Base-by-base conservation (phyloP, 2,888 invertebrate genomes). In the Dasysyrphus tricinctus region DNA sequence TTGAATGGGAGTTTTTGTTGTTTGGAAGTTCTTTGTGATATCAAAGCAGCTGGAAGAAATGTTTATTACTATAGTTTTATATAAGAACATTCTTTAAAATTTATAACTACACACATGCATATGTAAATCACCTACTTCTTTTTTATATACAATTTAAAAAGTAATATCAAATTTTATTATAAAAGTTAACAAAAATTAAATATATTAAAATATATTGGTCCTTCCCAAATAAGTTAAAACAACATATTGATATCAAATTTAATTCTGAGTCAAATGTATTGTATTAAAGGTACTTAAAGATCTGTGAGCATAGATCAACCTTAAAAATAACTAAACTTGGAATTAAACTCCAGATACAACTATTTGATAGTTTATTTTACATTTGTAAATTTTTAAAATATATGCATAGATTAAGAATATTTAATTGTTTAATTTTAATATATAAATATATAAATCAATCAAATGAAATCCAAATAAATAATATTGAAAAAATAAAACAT, bases 401-500 rank as follows among this genome's bases (percentile, higher is more conserved):
- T 69, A 69, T 67, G 14, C 51, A 8, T 75, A 75, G 34, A 75
- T 16, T 54, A 24, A 67, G 67, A 49, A 61, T 75, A 80, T 75
- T 80, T 75, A 80, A 80, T 67, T 79, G 37, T 47, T 73, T 57
- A 51, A 32, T 12, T 63, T 61, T 47, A 63, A 65, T 61, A 65
- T 61, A 63, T 32, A 56, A 56, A 56, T 34, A 56, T 16, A 57
- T 47, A 49, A 79, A n/a, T n/a, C n/a, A n/a, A 37, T 56, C 37
- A 61, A 14, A 70, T 9, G 9, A 63, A 54, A 70, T 81, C 54
- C 54, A 70, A 81, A 80, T 75, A 75, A 80, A 80, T 34, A 80
- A 44, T 42, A 74, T 67, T 74, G 47, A 59, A 67, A 67, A 42
- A 37, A n/a, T n/a, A 37, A 19, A 61, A 37, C 12, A 19, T 11